These are phyloP conservation scores for Drosophila pseudoananassae DNA, from an alignment of 1,140 invertebrate species.

Conservation along the genomic window DNA sequence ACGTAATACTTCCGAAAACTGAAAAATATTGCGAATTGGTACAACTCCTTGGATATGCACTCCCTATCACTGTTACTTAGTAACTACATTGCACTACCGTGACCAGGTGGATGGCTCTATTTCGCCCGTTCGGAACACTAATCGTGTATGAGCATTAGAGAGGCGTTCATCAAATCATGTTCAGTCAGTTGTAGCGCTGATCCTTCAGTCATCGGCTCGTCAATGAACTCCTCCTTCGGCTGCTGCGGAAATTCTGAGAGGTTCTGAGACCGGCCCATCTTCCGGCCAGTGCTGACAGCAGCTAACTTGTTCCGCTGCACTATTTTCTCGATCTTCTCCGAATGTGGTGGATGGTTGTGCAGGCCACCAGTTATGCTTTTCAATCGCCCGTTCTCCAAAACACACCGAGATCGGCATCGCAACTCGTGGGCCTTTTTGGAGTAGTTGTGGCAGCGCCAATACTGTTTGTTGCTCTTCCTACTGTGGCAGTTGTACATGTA, in stretches of 20 bases:
- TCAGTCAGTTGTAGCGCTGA: slow-evolving; percentile 59
- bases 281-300: slow-evolving; percentile 32
- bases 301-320: slow-evolving; percentile 72
- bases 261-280: slow-evolving; percentile 39
- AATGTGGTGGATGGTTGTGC: slow-evolving; percentile 83
- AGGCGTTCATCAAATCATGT: slow-evolving; percentile 65
- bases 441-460: slow-evolving; percentile 84
- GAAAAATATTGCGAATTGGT: slow-evolving; percentile 1
- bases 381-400: slow-evolving; percentile 73
- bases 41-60: slow-evolving; percentile 9
- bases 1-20: neutral
- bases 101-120: slow-evolving; percentile 2
- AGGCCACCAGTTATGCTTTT: slow-evolving; percentile 72
- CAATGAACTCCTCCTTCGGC: slow-evolving; percentile 29
- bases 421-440: slow-evolving; percentile 75
- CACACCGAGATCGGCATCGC: slow-evolving; percentile 82
- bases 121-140: slow-evolving; percentile 12
- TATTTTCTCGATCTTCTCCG: slow-evolving; percentile 83
- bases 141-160: slow-evolving; percentile 68
- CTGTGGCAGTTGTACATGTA: slow-evolving; percentile 84
- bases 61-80: slow-evolving; percentile 32
- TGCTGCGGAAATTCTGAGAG: slow-evolving; percentile 23
- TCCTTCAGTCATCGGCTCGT: slow-evolving; percentile 25
- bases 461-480: slow-evolving; percentile 78
- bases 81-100: slow-evolving; percentile 60